These are phyloP conservation scores for Nomada flava DNA, from an alignment of 2,888 invertebrate species.

Conservation along the genomic window DNA sequence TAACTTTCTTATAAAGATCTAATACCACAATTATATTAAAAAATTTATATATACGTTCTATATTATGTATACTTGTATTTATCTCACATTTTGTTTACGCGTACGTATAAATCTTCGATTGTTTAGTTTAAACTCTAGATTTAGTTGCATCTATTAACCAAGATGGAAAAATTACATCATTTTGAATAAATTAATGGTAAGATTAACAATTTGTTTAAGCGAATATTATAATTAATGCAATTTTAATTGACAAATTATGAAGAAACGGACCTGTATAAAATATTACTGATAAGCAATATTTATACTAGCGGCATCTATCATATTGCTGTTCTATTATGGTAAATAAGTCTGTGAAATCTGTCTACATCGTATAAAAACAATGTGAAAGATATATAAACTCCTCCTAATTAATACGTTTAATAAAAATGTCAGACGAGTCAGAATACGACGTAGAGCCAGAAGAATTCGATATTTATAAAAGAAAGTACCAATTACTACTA, in stretches of 20 bases:
- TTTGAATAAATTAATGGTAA: background rate
- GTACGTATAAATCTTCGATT: background rate
- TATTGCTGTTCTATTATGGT: constrained; percentile 30
- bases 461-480: constrained; percentile 89
- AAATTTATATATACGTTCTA: background rate
- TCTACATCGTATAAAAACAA: constrained; percentile 56
- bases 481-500: constrained; percentile 90
- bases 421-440: constrained; percentile 86
- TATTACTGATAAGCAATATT: constrained; percentile 3
- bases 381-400: constrained; percentile 48
- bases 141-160: background rate
- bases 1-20: no score
- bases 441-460: constrained; percentile 86
- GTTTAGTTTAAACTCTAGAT: background rate
- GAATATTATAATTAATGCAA: constrained; percentile 2
- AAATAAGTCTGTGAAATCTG: constrained; percentile 46
- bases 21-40: background rate
- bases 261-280: background rate
- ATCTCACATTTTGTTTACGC: background rate
- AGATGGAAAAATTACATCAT: background rate
- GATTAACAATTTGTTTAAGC: background rate
- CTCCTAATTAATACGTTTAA: constrained; percentile 44
- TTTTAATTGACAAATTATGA: constrained; percentile 2
- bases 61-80: background rate
- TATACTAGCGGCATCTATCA: constrained; percentile 57